Evolutionary conservation across 2,888 invertebrate genomes (phyloP), one percentile per base, ranked within the genome.

Genomic region (Acanthosepion esculentum): DNA sequence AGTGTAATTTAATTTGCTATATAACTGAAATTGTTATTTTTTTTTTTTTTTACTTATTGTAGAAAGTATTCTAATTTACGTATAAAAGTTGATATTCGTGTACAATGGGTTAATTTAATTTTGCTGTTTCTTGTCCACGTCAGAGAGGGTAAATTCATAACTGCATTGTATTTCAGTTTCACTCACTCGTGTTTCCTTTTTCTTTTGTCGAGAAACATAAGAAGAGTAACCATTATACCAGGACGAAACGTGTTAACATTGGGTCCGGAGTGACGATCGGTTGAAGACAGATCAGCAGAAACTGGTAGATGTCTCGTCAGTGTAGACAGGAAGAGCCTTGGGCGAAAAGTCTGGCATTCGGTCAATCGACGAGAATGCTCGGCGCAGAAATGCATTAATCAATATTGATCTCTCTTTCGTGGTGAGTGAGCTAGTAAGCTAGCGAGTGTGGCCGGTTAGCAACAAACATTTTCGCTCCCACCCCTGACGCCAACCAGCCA

Each of bases 241-340:
- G 78, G 78, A 78, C 12, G 78, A 78, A 78, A 78, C 18, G 33
- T 78, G 78, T 78, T 78, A 78, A 78, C 78, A 78, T 12, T 33
- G 12, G n/a, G 78, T n/a, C 12, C 15, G 33, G n/a, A 59, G 59
- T 33, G 78, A n/a, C n/a, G 78, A 78, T n/a, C 12, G 4, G 33
- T 78, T 78, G 78, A 78, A 78, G 78, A 33, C 78, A 78, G 78
- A 78, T 78, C 78, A 78, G 78, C 78, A 78, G 78, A 78, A 78
- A 78, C 78, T 78, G 78, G 78, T n/a, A 78, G 78, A 78, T 78
- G 78, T 78, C n/a, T 78, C 78, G 78, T 78, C 78, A 78, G 78
- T 12, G 78, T n/a, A 78, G 78, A 78, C 78, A 78, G 78, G 78
- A 78, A 78, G 78, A 78, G 10, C 78, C 33, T n/a, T n/a, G 33